Base-by-base conservation (phyloP, 2,797 vertebrate genomes). In the Clarias fuscus region DNA sequence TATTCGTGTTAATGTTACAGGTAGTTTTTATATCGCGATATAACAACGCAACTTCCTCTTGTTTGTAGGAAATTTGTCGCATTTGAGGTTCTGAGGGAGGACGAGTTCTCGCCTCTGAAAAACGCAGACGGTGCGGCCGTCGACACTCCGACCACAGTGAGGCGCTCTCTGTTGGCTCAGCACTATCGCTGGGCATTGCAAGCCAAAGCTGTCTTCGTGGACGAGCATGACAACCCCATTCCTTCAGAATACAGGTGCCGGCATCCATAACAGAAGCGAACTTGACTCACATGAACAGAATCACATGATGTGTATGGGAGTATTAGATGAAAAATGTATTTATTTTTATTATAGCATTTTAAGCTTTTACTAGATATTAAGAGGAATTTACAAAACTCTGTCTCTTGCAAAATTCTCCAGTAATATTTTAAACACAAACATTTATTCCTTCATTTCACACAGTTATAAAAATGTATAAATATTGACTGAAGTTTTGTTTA, bases 71-170 rank as follows among this genome's bases (percentile, higher is more conserved):
- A 95, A 88, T 98, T 98, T 53, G 97, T 97, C 33, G 97, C 91
- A 7, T 98, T 99, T 82, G 97, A 99, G 91, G 98, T 98, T 11
- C n/a, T 84, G 59, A 93, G 98, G 87, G 96, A 97, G 88, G 97
- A 98, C 0, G 98, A 99, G 91, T 99, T 99, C 88, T 97, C 98
- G 0, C 98, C 98, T 0, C 91, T 99, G 75, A 99, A 99, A 92
- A 99, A 99, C 0, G 95, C 96, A 0, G 96, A 96, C 17, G 92
- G 93, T 0, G 96, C 95, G 0, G 88, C 92, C 8, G 92, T 92
- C 7, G 98, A 99, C 91, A 97, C 89, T 8, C 97, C 97, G 0
- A 93, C 93, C 85, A 96, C 96, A 0, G 95, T 95, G 20, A 94
- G 97, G 14, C 94, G 91, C 59, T 92, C 97, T 3, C 90, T 99